Evolutionary conservation across 1,140 invertebrate genomes (phyloP), one percentile per base, ranked within the genome.

Genomic region (Venustaconcha ellipsiformis): DNA sequence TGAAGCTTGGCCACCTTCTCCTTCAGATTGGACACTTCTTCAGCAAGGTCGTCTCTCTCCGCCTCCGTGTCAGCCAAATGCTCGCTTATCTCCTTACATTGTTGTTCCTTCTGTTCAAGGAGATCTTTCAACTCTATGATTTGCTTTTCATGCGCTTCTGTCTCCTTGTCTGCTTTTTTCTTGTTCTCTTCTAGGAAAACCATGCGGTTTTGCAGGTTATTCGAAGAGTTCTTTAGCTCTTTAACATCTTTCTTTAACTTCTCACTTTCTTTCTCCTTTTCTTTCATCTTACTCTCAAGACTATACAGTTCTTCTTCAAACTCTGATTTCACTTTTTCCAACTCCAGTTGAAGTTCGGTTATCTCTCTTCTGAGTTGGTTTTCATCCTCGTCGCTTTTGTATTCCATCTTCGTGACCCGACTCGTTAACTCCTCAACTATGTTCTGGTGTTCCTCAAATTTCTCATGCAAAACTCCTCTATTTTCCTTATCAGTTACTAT

Each of bases 1-100:
- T 77, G 72, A 18, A 77, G 59, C 14, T 62, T 72, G 17, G 26
- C 57, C 5, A 77, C 37, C 20, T 77, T 70, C 37, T 11, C 23
- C 63, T 77, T 77, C 18, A 77, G 65, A 14, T 77, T 58, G 55
- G 69, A 56, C 57, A 77, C 14, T 60, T 71, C 70, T 56, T 77
- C 75, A 68, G 72, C 72, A 17, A 77, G 48, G 8, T 77, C 75
- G 13, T 77, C 75, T 55, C 72, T 77, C 23, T 77, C 75, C 67
- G 18, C 72, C 60, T 77, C 75, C 2, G 75, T 77, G 20, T 77
- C 69, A 60, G 66, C 75, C 18, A 77, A 62, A 60, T 72, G 57
- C 60, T 60, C 68, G 55, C 64, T 67, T 23, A 77, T 48, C 48
- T 77, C 75, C 56, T 30, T 14, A 12, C 72, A 18, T 67, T 77